Evolutionary conservation across 2,888 invertebrate genomes (phyloP), one percentile per base, ranked within the genome.

Genomic region (Phyto melanocephala): DNA sequence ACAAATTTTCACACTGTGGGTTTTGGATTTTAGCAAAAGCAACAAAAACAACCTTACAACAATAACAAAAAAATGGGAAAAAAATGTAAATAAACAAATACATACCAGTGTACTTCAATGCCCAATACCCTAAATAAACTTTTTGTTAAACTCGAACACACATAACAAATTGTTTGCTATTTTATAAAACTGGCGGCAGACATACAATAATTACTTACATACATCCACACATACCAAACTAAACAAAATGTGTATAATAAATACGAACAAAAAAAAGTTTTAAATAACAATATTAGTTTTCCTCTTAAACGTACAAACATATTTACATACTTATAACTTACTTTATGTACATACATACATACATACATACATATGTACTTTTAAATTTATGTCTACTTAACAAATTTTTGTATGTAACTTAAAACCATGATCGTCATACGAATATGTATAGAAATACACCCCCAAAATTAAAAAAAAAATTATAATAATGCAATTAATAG

Each of bases 1-100:
- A 63, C 42, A 67, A 45, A 70, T 17, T 50, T 76, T 76, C 76
- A 71, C 76, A 71, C 76, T 81, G 81, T 67, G 77, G 77, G 71
- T 67, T 72, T 67, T 54, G 15, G 45, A 35, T 15, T 47, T 28
- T 20, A 28, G 58, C 54, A 17, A 13, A 54, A 47, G 56, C 28
- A 13, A 7, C 3, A 35, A 35, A 11, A 8, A 35, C 47, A 24
- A 28, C 28, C 28, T 28, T 10, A 35, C 35, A 45, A 81, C 20
- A 67, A 62, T 10, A 72, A n/a, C n/a, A n/a, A n/a, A n/a, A n/a
- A n/a, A n/a, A n/a, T n/a, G n/a, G n/a, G n/a, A n/a, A 37, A 63
- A 7, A 63, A 17, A 72, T 28, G 24, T 22, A 40, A 63, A 45
- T 45, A 50, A 35, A 62, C 28, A 45, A 45, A 60, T 45, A 40